phyloP scores from a whole-genome alignment of 1,140 invertebrate genomes.

The Conus ventricosus region DNA sequence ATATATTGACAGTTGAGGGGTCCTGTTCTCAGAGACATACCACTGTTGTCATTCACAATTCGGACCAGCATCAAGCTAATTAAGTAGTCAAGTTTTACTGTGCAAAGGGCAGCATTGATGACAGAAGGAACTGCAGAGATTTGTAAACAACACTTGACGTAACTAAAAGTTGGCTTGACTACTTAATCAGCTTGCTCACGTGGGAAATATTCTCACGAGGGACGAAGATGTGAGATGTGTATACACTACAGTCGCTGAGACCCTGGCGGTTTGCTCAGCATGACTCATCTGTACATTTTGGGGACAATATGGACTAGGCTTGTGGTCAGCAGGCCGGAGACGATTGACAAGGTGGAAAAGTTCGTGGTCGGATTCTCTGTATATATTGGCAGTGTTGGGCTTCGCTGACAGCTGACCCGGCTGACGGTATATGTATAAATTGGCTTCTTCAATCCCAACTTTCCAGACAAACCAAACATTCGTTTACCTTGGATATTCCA shows the following conservation, averaged over 20 bases:
- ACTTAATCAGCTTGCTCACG: conserved; percentile 27
- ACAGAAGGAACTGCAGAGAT: not conserved
- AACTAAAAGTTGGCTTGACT: conserved; percentile 16
- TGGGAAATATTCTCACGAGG: conserved; percentile 38
- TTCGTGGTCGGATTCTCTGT: conserved; percentile 27
- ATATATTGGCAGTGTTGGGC: conserved; percentile 37
- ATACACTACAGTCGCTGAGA: conserved; percentile 16
- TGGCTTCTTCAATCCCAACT: conserved; percentile 31
- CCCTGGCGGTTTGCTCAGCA: not conserved
- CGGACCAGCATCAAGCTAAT: conserved; percentile 32
- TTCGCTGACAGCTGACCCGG: conserved; percentile 27
- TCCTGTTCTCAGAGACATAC: conserved; percentile 24
- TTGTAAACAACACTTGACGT: not conserved
- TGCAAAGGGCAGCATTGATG: conserved; percentile 4
- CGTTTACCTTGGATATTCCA: conserved; percentile 24
- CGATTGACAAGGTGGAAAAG: conserved; percentile 17
- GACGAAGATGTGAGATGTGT: conserved; percentile 19
- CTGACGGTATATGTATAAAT: conserved; percentile 37
- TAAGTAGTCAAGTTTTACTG: conserved; percentile 10
- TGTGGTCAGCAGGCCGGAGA: conserved; percentile 1
- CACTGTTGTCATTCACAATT: conserved; percentile 34
- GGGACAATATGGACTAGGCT: conserved; percentile 8
- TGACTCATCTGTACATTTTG: conserved; percentile 37
- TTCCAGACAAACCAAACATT: conserved; percentile 36
- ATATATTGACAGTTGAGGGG: conserved; percentile 21